Evolutionary conservation across 2,113 vertebrate species (phyloP).

Genomic region (Trogon surrucura): DNA sequence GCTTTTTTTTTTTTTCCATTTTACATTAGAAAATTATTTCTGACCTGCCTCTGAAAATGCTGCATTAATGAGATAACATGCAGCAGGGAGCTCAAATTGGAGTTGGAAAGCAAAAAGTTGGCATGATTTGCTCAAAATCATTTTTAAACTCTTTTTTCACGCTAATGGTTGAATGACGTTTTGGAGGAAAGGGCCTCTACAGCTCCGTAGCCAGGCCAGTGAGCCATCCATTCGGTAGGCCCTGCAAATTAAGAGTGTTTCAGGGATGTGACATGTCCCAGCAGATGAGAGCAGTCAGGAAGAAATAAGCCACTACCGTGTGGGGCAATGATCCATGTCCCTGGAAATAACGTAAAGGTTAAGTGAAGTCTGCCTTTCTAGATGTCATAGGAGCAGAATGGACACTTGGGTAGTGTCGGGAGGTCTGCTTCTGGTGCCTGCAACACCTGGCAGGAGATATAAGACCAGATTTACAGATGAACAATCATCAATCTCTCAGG

Average conservation of each 20-base stretch:
- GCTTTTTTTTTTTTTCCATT: too few relatives aligned
- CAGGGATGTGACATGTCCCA: background rate
- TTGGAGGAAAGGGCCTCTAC: background rate
- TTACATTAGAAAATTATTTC: background rate
- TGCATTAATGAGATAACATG: background rate
- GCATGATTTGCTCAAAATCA: background rate
- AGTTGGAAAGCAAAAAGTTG: background rate
- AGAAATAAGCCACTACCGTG: background rate
- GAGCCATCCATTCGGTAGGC: background rate
- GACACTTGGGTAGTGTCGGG: background rate
- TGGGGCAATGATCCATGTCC: background rate
- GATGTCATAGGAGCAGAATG: background rate
- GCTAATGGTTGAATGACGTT: background rate
- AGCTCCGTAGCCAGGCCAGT: background rate
- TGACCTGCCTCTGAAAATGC: background rate
- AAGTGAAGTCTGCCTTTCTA: background rate
- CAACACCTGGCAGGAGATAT: background rate
- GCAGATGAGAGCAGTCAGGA: background rate
- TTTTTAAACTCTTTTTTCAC: background rate
- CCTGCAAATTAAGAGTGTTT: background rate
- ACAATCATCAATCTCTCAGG: fast-evolving
- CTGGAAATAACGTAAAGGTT: background rate
- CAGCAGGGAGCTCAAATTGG: background rate
- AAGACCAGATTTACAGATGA: background rate
- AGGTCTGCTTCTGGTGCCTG: background rate